Evolutionary conservation across 2,797 vertebrate genomes (phyloP).

Genomic region (Phylloscopus collybita): DNA sequence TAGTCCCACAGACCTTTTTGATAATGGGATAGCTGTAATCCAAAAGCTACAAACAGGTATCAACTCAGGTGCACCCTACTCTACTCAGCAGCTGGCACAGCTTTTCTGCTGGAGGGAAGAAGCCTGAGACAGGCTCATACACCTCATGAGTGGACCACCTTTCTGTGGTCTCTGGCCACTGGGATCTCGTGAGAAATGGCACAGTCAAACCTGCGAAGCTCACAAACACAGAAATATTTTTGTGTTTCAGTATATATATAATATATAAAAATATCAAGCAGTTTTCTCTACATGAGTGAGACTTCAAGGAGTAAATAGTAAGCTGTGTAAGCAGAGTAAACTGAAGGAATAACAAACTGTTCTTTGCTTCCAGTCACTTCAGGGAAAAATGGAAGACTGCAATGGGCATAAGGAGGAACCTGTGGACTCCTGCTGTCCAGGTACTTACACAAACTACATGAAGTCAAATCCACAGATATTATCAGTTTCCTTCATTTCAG

Average conservation of each 20-base stretch:
- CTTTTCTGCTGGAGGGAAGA: background rate
- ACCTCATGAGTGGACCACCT: rapidly evolving
- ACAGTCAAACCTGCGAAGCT: background rate
- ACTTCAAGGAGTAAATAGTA: background rate
- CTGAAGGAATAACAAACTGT: background rate
- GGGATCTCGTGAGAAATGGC: background rate
- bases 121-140: rapidly evolving
- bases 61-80: background rate
- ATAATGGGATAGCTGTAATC: background rate
- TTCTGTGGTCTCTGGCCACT: background rate
- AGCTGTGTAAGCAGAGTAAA: background rate
- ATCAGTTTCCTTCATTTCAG: background rate
- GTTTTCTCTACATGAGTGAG: background rate
- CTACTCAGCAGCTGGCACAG: background rate
- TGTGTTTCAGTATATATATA: background rate
- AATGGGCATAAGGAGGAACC: background rate
- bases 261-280: background rate
- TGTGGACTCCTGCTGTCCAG: background rate
- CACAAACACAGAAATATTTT: background rate
- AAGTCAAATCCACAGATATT: background rate
- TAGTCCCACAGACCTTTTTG: background rate
- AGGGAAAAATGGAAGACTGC: background rate
- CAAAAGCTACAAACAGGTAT: background rate
- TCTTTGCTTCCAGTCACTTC: background rate
- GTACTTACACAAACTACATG: background rate